These are phyloP conservation scores for Margaritifera margaritifera DNA, from an alignment of 2,888 invertebrate species.

Conservation along the genomic window DNA sequence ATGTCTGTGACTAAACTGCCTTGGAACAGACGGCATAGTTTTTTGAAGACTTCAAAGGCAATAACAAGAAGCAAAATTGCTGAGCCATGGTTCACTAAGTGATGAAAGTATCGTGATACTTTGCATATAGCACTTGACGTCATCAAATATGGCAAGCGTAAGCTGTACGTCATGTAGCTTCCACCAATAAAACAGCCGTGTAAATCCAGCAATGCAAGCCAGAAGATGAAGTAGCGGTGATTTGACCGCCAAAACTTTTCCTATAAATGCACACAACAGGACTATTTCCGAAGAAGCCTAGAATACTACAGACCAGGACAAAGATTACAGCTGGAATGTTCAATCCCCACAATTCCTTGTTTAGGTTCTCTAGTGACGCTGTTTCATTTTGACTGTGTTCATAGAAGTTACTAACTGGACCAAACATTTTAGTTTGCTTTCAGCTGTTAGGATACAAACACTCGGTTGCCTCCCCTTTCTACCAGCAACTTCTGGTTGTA, in stretches of 20 bases:
- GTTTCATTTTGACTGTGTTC: slow-evolving; percentile 1
- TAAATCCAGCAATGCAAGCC: slow-evolving; percentile 40
- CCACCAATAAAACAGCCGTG: slow-evolving; percentile 34
- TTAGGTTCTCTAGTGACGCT: slow-evolving; percentile 26
- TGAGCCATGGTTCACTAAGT: slow-evolving; percentile 40
- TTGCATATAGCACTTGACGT: slow-evolving; percentile 35
- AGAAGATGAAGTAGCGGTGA: slow-evolving; percentile 42
- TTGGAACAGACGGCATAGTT: too few species aligned
- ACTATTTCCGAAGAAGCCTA: slow-evolving; percentile 35
- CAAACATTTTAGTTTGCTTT: too few species aligned
- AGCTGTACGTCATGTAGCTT: slow-evolving; percentile 41
- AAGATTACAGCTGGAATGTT: slow-evolving; percentile 38
- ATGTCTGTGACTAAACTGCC: too few species aligned
- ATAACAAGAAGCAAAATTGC: slow-evolving; percentile 41
- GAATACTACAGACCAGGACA: slow-evolving; percentile 22
- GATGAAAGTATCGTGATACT: slow-evolving; percentile 25
- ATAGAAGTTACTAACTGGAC: neutral
- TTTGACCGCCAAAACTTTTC: slow-evolving; percentile 31
- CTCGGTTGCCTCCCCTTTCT: too few species aligned
- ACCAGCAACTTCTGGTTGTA: too few species aligned
- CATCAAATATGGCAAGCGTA: slow-evolving; percentile 43
- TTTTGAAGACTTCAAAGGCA: slow-evolving; percentile 41
- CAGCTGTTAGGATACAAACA: too few species aligned
- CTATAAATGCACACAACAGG: slow-evolving; percentile 39
- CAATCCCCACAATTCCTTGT: slow-evolving; percentile 21